phyloP scores from a whole-genome alignment of 2,797 vertebrate genomes.

The Meda fulgida region DNA sequence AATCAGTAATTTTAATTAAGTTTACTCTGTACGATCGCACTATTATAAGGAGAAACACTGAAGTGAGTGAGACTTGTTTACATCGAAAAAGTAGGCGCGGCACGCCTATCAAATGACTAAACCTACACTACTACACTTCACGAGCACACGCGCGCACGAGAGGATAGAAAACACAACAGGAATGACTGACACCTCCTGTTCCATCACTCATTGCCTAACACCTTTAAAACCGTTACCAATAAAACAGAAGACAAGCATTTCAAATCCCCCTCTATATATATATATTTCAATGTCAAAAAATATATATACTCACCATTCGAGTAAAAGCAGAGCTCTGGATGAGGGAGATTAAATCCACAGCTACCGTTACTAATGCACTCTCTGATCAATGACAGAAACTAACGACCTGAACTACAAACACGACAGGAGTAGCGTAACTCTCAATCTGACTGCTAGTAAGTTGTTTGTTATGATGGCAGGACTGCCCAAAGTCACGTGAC shows the following conservation, averaged over 20 bases:
- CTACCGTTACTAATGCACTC: not conserved
- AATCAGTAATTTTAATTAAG: not conserved
- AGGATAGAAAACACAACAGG: not conserved
- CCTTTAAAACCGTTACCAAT: not conserved
- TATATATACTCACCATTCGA: slow-evolving; percentile 5
- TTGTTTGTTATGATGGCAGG: slow-evolving; percentile 30
- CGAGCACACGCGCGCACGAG: not conserved
- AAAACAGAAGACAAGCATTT: not conserved
- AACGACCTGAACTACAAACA: not conserved
- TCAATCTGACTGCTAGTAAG: not conserved
- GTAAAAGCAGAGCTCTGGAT: not conserved
- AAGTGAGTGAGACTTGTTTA: slow-evolving; percentile 72
- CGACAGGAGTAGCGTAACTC: not conserved
- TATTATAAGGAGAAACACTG: too few species aligned
- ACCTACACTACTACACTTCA: not conserved
- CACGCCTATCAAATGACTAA: slow-evolving; percentile 65
- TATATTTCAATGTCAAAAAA: not conserved
- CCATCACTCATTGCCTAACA: not conserved
- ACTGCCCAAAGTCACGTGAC: slow-evolving; percentile 29
- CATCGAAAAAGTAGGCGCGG: slow-evolving; percentile 72
- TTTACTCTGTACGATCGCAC: not conserved
- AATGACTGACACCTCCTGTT: not conserved
- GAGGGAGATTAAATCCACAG: not conserved
- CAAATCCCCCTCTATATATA: not conserved
- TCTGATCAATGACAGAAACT: not conserved